Base-by-base conservation (phyloP, 2,797 vertebrate species). In the Cossypha polioptera region DNA sequence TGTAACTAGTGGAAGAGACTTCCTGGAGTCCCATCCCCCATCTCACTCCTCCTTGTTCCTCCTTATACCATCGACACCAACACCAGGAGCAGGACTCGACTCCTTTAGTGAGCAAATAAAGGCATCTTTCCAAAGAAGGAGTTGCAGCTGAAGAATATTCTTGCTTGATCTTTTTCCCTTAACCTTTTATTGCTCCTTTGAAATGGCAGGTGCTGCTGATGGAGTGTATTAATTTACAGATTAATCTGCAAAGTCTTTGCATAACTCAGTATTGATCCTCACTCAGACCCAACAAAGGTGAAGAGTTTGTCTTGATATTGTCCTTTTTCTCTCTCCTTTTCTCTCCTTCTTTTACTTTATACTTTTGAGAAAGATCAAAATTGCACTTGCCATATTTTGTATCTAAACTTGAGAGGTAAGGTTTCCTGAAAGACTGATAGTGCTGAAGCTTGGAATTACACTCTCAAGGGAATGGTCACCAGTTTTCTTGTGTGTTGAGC, bases 1-100 rank as follows among this genome's bases (percentile, higher is more conserved):
- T 97, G 95, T 88, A 96, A 96, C 91, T 78, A 90, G 91, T 96
- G 92, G 91, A 96, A 95, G 86, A 96, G 79, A 76, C 91, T 96
- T 96, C 74, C 88, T 90, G 75, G 77, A 90, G 36, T 75, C 95
- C 96, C 92, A 83, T 69, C 91, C 90, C 94, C 92, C 93, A 84
- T 79, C 79, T 92, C 92, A 90, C 63, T 94, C 63, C 35, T 91
- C 67, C 78, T 78, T 83, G 36, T 79, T 95, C 43, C 62, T 81
- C 80, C 9, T 38, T 67, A 54, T 68, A 78, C 77, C 48, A 59
- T 78, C 74, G 86, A 75, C 84, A 92, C 58, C 71, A 58, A 62
- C 40, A 73, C 55, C 58, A 91, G 11, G 3, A 92, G 50, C 38
- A 80, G 81, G 54, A 76, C 79, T 92, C 62, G 63, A 13, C 61